A percentile compares a stretch with the other conserved stretches of the same genome.
Conservation (phyloP, 2,113 vertebrate genomes). For the Rhombomys opimus region DNA sequence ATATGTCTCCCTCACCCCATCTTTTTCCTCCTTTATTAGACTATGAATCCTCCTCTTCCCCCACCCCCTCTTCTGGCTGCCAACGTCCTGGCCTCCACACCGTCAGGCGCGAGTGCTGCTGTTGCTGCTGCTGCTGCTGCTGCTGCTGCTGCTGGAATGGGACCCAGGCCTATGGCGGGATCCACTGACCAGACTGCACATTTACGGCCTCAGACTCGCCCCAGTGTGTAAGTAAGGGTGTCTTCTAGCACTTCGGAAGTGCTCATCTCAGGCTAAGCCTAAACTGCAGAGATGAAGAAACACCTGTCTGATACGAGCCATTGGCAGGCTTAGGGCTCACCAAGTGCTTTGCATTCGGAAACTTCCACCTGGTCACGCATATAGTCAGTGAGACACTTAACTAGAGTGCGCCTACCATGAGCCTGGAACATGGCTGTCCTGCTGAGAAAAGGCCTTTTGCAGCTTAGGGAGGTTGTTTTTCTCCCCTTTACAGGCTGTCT, state of each 20-base stretch:
- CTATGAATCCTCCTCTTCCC: conserved; percentile 89
- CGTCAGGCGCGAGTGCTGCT: conserved; percentile 79
- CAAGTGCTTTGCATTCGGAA: conserved; percentile 53
- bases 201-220: conserved; percentile 90
- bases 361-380: conserved; percentile 13
- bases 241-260: neutral
- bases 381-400: conserved; percentile 39
- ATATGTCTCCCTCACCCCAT: neutral
- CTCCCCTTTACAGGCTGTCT: neutral
- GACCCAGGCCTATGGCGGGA: conserved; percentile 90
- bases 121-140: conserved; percentile 80
- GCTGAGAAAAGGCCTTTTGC: neutral
- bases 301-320: neutral
- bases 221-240: conserved; percentile 94
- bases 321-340: neutral
- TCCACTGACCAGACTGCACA: conserved; percentile 91
- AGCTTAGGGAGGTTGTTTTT: neutral
- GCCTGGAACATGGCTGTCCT: neutral
- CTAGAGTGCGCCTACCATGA: neutral
- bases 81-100: conserved; percentile 86
- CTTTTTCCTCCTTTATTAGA: conserved; percentile 80
- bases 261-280: neutral
- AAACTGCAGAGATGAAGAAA: neutral
- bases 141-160: conserved; percentile 82
- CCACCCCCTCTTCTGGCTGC: conserved; percentile 94